Evolutionary conservation across 1,140 invertebrate genomes (phyloP).

Genomic region (Halictus rubicundus): DNA sequence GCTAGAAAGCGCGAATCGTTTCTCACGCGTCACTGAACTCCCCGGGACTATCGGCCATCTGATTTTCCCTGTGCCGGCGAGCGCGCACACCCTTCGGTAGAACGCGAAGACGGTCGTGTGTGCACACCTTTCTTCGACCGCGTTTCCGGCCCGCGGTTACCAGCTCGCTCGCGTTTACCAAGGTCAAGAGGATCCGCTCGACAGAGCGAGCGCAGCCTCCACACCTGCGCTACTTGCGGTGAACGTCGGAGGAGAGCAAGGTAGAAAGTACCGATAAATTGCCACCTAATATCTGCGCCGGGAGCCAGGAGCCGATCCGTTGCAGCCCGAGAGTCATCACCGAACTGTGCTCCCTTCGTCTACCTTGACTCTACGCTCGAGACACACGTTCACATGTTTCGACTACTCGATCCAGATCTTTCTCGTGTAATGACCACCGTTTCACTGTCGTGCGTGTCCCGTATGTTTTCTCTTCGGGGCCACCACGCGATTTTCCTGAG

Average conservation of each 20-base stretch:
- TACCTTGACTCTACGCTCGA: too few species aligned
- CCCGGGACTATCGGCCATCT: neutral
- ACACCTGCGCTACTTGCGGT: conserved; percentile 43
- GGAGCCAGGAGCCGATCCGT: conserved; percentile 18
- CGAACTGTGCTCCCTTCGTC: too few species aligned
- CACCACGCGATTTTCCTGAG: too few species aligned
- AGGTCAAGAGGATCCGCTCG: conserved; percentile 46
- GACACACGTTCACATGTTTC: too few species aligned
- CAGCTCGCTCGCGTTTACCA: conserved; percentile 49
- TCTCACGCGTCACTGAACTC: conserved; percentile 23
- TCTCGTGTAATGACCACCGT: too few species aligned
- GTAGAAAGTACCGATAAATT: conserved; percentile 56
- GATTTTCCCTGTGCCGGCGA: neutral
- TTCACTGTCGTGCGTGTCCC: too few species aligned
- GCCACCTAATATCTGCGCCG: conserved; percentile 45
- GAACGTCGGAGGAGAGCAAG: conserved; percentile 21
- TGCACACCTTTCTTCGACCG: neutral
- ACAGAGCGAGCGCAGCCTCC: neutral
- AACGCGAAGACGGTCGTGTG: neutral
- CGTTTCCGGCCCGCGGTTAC: neutral
- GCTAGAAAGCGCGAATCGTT: conserved; percentile 47
- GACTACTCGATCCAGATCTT: neutral
- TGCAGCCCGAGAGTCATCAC: neutral
- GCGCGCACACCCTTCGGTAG: neutral
- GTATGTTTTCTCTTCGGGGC: too few species aligned